Base-by-base conservation (phyloP, 1,140 invertebrate genomes). In the Lordiphosa mommai region DNA sequence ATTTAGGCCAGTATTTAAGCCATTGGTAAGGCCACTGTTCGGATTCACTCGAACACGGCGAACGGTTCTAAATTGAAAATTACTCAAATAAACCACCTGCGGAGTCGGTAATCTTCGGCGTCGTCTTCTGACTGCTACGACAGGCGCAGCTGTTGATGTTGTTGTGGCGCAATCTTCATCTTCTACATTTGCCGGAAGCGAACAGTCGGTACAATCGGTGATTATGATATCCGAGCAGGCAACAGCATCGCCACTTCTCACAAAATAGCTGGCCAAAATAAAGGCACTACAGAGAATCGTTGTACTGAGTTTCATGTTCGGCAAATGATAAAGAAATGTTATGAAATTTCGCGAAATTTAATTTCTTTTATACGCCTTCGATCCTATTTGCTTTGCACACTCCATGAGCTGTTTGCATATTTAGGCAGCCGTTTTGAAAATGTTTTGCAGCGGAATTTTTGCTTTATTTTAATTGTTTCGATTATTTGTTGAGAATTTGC, bases 401-500 rank as follows among this genome's bases (percentile, higher is more conserved):
- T n/a, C n/a, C 0, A 27, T 27, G 23, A 6, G 23, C 23, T 27
- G 8, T 14, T 6, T 9, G 12, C 23, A 30, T 29, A 60, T 50
- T 9, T 63, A 14, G 29, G 30, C 67, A 72, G 68, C 52, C 71
- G 66, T 27, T 27, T 55, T 70, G 23, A 9, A 6, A 20, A 1
- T n/a, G 17, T 50, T 16, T 36, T 23, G 23, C 23, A 27, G 23
- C 23, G 23, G 23, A 27, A 27, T 27, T 27, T 27, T 27, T 27
- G 16, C 16, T 17, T 17, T 17, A 17, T 17, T 17, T 17, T 3
- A 1, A 2, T 17, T 17, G 16, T 17, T 17, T 17, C 16, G 16
- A 17, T 17, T 17, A 1, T 17, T 17, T 17, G 16, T 3, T n/a
- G n/a, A n/a, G n/a, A n/a, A n/a, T n/a, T n/a, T n/a, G n/a, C 16